phyloP scores from a whole-genome alignment of 2,888 invertebrate species.

The Anoplius nigerrimus region DNA sequence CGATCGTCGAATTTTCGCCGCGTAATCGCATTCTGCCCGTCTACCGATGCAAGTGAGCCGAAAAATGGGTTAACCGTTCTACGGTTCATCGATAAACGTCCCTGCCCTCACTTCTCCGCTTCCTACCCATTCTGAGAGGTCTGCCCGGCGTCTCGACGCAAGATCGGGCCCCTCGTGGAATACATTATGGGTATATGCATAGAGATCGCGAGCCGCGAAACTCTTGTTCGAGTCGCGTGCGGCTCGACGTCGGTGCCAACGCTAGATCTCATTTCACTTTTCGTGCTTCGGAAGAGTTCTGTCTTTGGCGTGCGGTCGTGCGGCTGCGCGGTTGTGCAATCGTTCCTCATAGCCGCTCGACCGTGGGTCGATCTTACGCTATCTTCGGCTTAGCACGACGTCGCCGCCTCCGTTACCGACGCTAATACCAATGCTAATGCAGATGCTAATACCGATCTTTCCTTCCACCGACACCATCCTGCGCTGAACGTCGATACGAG shows the following conservation, averaged over 20 bases:
- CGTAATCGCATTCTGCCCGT: no score
- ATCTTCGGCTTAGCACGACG: constrained; percentile 25
- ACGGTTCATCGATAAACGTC: neutral
- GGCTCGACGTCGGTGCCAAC: neutral
- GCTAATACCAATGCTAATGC: neutral
- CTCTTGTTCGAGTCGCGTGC: no score
- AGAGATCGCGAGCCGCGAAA: neutral
- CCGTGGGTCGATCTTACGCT: constrained; percentile 58
- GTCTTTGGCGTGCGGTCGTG: constrained; percentile 29
- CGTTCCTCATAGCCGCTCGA: constrained; percentile 53
- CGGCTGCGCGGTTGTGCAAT: constrained; percentile 56
- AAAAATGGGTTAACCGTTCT: neutral
- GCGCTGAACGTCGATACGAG: no score
- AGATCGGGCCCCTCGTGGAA: constrained; percentile 37
- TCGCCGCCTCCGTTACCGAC: neutral
- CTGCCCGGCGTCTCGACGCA: neutral
- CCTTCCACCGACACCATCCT: no score
- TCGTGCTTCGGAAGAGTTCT: constrained; percentile 43
- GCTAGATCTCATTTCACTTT: constrained; percentile 47
- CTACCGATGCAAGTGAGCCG: neutral
- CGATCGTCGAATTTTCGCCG: no score
- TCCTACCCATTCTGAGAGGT: neutral
- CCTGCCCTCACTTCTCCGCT: neutral
- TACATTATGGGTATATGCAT: constrained; percentile 33
- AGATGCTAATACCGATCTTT: no score